phyloP scores from a whole-genome alignment of 2,113 vertebrate species.

The Malurus melanocephalus region DNA sequence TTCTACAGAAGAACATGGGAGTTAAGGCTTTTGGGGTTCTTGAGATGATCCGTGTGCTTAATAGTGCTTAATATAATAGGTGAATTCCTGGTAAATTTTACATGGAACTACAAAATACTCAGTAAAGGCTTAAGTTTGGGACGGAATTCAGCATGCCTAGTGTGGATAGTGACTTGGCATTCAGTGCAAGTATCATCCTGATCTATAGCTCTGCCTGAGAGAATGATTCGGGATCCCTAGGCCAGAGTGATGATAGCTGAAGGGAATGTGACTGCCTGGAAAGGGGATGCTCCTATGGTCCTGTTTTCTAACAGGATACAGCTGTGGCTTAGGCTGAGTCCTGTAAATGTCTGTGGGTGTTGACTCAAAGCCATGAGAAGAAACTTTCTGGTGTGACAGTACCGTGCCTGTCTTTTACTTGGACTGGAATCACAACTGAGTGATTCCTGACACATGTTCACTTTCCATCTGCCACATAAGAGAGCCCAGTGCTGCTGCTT shows the following conservation, averaged over 20 bases:
- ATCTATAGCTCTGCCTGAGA: neutral
- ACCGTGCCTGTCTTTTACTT: neutral
- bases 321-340: neutral
- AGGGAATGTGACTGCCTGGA: neutral
- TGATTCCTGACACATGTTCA: neutral
- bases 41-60: accelerated
- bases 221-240: neutral
- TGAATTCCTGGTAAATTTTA: neutral
- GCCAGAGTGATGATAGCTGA: neutral
- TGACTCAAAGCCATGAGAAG: neutral
- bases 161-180: neutral
- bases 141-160: neutral
- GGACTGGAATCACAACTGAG: neutral
- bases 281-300: neutral
- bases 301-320: neutral
- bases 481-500: neutral
- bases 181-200: neutral
- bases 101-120: neutral
- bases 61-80: neutral
- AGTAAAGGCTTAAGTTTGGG: neutral
- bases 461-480: neutral
- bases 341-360: neutral
- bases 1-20: neutral
- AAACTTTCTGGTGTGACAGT: neutral
- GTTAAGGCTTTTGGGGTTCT: neutral